Conservation (phyloP, 2,113 vertebrate species). For the Eublepharis macularius region DNA sequence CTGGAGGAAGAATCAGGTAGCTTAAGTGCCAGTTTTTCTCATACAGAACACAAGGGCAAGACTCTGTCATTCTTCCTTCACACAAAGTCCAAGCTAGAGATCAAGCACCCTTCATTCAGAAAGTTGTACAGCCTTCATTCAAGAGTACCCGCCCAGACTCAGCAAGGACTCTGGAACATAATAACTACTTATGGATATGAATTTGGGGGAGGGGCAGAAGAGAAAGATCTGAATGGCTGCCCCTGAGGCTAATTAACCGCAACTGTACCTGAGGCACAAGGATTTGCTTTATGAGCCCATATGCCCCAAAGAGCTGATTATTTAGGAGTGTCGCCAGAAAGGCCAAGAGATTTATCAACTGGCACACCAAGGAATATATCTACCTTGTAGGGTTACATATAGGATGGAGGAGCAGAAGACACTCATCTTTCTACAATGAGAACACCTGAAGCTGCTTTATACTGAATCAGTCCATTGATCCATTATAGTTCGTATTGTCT, state of each 20-base stretch:
- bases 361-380: background rate
- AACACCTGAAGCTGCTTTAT: too few relatives aligned
- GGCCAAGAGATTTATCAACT: background rate
- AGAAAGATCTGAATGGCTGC: background rate
- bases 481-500: too few relatives aligned
- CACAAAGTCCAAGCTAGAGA: background rate
- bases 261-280: too few relatives aligned
- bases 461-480: too few relatives aligned
- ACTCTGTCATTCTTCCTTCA: background rate
- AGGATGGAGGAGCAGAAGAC: background rate
- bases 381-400: background rate
- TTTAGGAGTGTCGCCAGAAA: background rate
- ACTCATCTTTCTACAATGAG: background rate
- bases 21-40: background rate
- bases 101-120: background rate
- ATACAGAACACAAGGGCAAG: background rate
- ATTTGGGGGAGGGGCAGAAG: too few relatives aligned
- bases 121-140: background rate
- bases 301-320: background rate
- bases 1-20: too few relatives aligned
- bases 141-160: background rate
- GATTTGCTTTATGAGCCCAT: background rate
- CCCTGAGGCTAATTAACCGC: rapidly evolving
- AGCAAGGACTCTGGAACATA: background rate
- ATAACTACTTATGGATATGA: background rate